A percentile compares a stretch with the other conserved stretches of the same genome.
These are phyloP conservation scores for Megathymus violae DNA, from an alignment of 1,140 invertebrate genomes.

Conservation along the genomic window DNA sequence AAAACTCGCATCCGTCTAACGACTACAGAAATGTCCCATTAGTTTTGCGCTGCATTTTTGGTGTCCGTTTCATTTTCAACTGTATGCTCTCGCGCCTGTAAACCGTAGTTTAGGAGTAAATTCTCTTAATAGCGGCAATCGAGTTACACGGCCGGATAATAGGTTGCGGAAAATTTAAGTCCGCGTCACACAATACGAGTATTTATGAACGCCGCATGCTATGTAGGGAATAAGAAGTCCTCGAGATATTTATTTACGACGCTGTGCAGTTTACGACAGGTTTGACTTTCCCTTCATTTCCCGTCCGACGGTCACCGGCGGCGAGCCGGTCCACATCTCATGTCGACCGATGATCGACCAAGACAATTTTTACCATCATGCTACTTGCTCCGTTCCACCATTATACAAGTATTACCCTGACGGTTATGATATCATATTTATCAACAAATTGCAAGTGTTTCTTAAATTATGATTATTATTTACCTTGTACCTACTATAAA, in stretches of 20 bases:
- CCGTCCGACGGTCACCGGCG: neutral
- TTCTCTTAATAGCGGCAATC: conserved; percentile 10
- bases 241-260: conserved; percentile 21
- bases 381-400: neutral
- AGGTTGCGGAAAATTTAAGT: conserved; percentile 30
- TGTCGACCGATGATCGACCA: neutral
- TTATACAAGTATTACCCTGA: neutral
- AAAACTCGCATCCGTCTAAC: conserved; percentile 31
- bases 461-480: neutral
- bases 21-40: neutral
- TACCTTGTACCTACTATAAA: neutral
- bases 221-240: conserved; percentile 24
- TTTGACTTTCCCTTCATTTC: conserved; percentile 2
- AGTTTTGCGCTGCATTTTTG: neutral
- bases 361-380: neutral
- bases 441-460: neutral
- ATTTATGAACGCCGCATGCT: conserved; percentile 27
- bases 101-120: conserved; percentile 22
- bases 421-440: neutral
- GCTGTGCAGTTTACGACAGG: neutral
- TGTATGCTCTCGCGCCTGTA: conserved; percentile 5
- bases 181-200: conserved; percentile 26
- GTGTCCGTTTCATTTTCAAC: conserved; percentile 6
- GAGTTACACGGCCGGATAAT: conserved; percentile 24
- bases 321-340: too few relatives aligned